Base-by-base conservation (phyloP, 64 coral and sea anemone genomes). In the Porites lutea region DNA sequence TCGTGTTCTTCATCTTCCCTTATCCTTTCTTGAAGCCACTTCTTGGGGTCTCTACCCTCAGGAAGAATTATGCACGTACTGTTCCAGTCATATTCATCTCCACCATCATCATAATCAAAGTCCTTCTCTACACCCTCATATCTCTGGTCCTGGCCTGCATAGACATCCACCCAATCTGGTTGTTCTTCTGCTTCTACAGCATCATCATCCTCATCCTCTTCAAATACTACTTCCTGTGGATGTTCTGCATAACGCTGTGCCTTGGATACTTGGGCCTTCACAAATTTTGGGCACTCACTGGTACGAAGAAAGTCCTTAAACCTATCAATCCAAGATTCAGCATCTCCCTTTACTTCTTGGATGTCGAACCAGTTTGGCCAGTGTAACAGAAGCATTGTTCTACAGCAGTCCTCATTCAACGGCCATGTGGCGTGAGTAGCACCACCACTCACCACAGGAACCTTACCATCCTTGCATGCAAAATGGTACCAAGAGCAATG, bases 401-500 rank as follows among this genome's bases (percentile, higher is more conserved):
- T 72, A 15, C 70, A 23, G 44, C 2, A 72, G 70, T 72, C 70
- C 13, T 72, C 70, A 7, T 72, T 7, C 6, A 72, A 15, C 6
- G 70, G 70, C 70, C 44, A 15, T 14, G 13, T 77, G 20, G 86
- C 86, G 45, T 88, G 52, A 9, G 86, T 88, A 43, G 86, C 69
- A 75, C 86, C 86, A 59, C 86, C 86, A 88, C 86, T 88, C 3
- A 76, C 86, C 14, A 88, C 86, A 60, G 18, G 53, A 9, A 72
- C 70, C 44, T 72, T 72, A 6, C 70, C 70, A 72, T 72, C 15
- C 6, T 72, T 72, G 5, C 8, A 21, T 21, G 70, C 70, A 46
- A 72, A 72, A 7, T 6, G 5, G 44, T 72, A 72, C 70, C 70
- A 72, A 21, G n/a, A 72, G 18, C 76, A 79, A 37, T 8, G 50